Percentiles rank a stretch among this genome's conserved stretches.
phyloP scores from a whole-genome alignment of 2,797 vertebrate species.

The Sebastes miniatus region DNA sequence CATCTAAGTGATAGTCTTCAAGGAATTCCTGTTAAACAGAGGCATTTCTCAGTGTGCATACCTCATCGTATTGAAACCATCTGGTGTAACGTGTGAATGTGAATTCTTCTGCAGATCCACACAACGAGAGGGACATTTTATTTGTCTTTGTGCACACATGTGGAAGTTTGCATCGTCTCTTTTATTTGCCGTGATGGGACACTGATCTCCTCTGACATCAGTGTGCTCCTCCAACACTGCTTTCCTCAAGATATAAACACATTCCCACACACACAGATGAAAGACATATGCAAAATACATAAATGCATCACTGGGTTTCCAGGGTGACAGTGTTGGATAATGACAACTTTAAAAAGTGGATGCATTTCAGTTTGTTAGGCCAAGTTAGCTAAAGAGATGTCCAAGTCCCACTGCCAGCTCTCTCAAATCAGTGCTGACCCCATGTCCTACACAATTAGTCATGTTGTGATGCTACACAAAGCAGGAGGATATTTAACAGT shows the following conservation, averaged over 20 bases:
- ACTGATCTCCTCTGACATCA: neutral
- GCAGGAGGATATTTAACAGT: neutral
- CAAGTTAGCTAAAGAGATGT: neutral
- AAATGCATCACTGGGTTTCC: neutral
- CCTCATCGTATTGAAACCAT: slow-evolving; percentile 72
- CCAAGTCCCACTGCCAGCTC: slow-evolving; percentile 4
- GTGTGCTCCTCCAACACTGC: neutral
- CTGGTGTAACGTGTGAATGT: slow-evolving; percentile 60
- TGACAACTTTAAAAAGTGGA: neutral
- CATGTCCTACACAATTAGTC: neutral
- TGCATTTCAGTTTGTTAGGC: neutral
- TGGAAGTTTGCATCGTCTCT: slow-evolving; percentile 20
- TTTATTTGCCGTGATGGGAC: neutral
- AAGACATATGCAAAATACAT: neutral
- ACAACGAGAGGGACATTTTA: slow-evolving; percentile 2
- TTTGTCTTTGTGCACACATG: neutral
- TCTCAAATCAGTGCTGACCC: slow-evolving; percentile 7
- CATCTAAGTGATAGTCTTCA: slow-evolving; percentile 75
- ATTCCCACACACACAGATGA: neutral
- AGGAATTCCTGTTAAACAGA: slow-evolving; percentile 76
- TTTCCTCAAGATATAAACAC: neutral
- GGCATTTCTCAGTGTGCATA: slow-evolving; percentile 68
- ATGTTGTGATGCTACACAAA: neutral
- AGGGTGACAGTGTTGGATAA: neutral
- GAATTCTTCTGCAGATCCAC: slow-evolving; percentile 38